Conservation (phyloP, 2,888 invertebrate species). For the Stenolophus ochropezus region DNA sequence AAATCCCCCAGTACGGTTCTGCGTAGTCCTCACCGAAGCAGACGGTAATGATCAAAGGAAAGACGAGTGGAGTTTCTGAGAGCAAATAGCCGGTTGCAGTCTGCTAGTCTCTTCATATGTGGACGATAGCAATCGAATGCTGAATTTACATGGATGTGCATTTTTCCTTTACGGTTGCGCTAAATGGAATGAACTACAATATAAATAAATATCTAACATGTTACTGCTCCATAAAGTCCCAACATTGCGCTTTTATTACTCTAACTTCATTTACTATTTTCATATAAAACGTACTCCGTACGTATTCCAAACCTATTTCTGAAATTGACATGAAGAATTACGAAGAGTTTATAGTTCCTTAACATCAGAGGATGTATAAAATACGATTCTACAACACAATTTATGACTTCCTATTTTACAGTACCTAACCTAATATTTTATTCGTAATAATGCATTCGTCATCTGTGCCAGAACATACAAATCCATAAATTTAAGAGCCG, state of each 20-base stretch:
- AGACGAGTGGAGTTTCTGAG: neutral
- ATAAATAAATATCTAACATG: constrained; percentile 26
- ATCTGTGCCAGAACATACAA: too few species aligned
- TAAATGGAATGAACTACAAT: constrained; percentile 27
- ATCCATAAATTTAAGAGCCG: too few species aligned
- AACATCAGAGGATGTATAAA: neutral
- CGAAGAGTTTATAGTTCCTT: neutral
- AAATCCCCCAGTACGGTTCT: neutral
- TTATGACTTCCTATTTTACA: too few species aligned
- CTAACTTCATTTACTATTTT: constrained; percentile 7
- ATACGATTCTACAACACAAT: neutral
- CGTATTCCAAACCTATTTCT: neutral
- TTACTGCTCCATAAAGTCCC: constrained; percentile 4
- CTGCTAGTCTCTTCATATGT: neutral
- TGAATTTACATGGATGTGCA: constrained; percentile 36
- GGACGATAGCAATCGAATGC: constrained; percentile 4
- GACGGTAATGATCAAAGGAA: constrained; percentile 38
- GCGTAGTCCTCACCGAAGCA: neutral
- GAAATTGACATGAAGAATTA: neutral
- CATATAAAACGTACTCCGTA: constrained; percentile 7
- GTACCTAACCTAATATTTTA: too few species aligned
- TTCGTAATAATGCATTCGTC: too few species aligned
- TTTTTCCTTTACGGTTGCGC: constrained; percentile 22
- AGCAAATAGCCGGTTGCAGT: constrained; percentile 9
- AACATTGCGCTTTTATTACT: constrained; percentile 6